A percentile compares a stretch with the other conserved stretches of the same genome.
These are phyloP conservation scores for Morone chrysops DNA, from an alignment of 2,113 vertebrate species.

Conservation along the genomic window DNA sequence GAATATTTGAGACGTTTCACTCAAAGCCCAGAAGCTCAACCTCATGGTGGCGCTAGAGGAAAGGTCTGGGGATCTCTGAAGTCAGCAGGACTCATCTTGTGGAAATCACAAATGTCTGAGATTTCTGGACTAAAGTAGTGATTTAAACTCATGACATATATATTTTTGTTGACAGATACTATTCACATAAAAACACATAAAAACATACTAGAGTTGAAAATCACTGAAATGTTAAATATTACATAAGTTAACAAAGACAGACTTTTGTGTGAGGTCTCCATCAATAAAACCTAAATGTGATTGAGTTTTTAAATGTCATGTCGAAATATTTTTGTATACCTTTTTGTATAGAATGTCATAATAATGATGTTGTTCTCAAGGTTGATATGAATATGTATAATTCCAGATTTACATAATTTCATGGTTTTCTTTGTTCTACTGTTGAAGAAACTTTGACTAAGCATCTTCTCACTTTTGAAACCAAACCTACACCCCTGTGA, in stretches of 20 bases:
- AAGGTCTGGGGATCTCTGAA: background rate
- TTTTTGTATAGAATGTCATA: background rate
- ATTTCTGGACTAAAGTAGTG: too few species aligned
- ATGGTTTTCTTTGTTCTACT: background rate
- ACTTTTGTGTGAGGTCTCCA: too few species aligned
- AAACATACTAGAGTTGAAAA: background rate
- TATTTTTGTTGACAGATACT: background rate
- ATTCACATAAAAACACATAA: background rate
- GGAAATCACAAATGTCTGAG: background rate
- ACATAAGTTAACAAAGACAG: background rate
- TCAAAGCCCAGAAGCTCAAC: background rate
- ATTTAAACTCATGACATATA: background rate
- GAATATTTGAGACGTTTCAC: background rate
- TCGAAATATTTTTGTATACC: background rate
- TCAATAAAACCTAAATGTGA: background rate
- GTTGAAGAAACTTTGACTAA: background rate
- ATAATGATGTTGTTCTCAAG: background rate
- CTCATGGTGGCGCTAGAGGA: background rate
- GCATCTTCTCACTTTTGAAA: background rate
- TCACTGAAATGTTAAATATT: background rate
- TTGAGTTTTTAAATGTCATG: background rate
- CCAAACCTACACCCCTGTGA: background rate
- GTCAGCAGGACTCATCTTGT: background rate
- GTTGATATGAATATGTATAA: background rate
- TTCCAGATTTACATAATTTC: background rate